phyloP scores from a whole-genome alignment of 1,140 invertebrate species.

The Drosophila sp. region DNA sequence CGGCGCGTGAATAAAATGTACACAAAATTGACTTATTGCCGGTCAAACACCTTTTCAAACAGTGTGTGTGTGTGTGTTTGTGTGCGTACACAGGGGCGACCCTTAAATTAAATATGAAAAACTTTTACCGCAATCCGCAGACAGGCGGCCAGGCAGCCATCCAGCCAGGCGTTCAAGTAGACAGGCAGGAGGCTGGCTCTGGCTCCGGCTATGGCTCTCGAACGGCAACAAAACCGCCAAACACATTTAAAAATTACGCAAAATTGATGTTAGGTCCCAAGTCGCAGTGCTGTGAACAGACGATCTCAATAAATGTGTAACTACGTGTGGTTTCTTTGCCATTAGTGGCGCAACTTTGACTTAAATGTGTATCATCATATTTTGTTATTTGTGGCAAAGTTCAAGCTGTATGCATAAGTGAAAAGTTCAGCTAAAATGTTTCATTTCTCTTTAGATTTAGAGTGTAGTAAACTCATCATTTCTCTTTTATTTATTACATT shows the following conservation, averaged over 20 bases:
- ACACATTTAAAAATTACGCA: conserved; percentile 70
- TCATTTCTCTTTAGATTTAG: no score
- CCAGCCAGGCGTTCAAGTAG: not conserved
- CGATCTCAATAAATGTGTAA: conserved; percentile 53
- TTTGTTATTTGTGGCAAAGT: conserved; percentile 1
- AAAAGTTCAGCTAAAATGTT: not conserved
- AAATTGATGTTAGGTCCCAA: conserved; percentile 59
- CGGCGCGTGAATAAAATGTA: conserved; percentile 71
- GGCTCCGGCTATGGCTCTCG: not conserved
- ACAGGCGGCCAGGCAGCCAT: not conserved
- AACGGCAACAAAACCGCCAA: conserved; percentile 42
- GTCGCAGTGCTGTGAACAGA: not conserved
- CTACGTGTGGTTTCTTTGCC: conserved; percentile 10
- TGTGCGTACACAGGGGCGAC: conserved; percentile 24
- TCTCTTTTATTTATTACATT: no score
- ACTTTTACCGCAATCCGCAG: conserved; percentile 49
- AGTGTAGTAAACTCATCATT: no score
- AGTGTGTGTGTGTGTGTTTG: conserved; percentile 46
- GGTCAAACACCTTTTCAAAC: conserved; percentile 78
- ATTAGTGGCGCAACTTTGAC: not conserved
- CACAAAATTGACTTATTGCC: conserved; percentile 81
- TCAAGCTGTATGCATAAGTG: not conserved
- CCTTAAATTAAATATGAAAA: conserved; percentile 79
- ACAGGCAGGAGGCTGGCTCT: not conserved
- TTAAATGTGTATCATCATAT: conserved; percentile 37